phyloP scores from a whole-genome alignment of 37 sponge, comb jelly and placozoan species.

The Crambe crambe region DNA sequence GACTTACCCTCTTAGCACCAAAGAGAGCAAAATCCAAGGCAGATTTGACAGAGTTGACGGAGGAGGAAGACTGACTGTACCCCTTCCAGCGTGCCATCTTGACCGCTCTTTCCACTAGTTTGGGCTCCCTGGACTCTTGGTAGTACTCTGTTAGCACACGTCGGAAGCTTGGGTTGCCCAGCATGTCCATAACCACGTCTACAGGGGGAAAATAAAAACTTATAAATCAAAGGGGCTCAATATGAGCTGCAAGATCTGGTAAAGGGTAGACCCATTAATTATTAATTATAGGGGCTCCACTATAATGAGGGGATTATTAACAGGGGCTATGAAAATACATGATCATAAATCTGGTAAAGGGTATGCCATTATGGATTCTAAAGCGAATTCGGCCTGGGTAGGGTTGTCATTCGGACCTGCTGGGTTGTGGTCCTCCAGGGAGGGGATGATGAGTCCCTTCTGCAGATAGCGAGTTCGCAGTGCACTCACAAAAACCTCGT shows the following conservation, averaged over 20 bases:
- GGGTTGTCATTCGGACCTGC: conserved; percentile 21
- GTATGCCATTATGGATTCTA: not conserved
- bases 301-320: too few species aligned
- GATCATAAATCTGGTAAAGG: not conserved
- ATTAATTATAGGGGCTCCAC: not conserved
- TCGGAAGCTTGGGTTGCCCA: conserved; percentile 67
- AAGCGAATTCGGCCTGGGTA: too few species aligned
- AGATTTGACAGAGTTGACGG: conserved; percentile 1
- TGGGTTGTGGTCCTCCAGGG: conserved; percentile 65
- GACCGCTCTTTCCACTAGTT: conserved; percentile 53
- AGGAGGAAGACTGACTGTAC: conserved; percentile 1
- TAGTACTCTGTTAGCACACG: conserved; percentile 57
- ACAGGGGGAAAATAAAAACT: not conserved
- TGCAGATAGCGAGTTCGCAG: conserved; percentile 11
- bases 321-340: too few species aligned
- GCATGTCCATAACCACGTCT: conserved; percentile 90
- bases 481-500: conserved; percentile 74
- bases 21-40: not conserved
- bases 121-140: conserved; percentile 40
- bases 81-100: conserved; percentile 21
- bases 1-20: conserved; percentile 25
- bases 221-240: not conserved
- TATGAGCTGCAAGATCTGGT: not conserved
- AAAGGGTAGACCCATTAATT: not conserved
- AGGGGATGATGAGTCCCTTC: conserved; percentile 49